Conservation (phyloP, 2,797 vertebrate genomes). For the Psittacula derbiana region DNA sequence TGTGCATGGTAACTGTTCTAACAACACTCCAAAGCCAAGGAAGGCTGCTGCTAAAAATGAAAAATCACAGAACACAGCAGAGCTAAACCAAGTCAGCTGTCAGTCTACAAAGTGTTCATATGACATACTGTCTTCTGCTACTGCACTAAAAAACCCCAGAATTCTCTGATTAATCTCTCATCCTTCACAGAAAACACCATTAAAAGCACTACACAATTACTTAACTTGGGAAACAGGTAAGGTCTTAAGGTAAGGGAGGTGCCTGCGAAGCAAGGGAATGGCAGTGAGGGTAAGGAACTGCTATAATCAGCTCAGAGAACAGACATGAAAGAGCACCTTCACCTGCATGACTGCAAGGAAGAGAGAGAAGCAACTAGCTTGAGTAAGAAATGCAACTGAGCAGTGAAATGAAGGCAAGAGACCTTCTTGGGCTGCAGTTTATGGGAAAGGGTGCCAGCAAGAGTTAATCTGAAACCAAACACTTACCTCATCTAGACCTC, state of each 20-base stretch:
- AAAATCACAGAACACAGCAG: background rate
- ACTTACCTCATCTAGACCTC: background rate
- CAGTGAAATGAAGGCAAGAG: background rate
- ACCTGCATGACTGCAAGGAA: background rate
- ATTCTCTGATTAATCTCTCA: background rate
- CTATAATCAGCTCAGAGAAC: background rate
- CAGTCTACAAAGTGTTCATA: background rate
- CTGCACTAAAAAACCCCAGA: background rate
- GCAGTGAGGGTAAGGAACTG: background rate
- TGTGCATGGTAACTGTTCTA: conserved; percentile 3
- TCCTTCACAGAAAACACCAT: background rate
- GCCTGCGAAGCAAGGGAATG: background rate
- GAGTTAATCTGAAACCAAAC: background rate
- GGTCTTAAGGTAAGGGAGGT: background rate
- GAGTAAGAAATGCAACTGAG: background rate
- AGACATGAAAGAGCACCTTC: background rate
- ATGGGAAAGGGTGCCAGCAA: background rate
- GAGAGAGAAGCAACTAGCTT: background rate
- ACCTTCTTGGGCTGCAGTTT: background rate
- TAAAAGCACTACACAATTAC: background rate
- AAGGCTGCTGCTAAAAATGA: background rate
- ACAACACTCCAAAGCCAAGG: background rate
- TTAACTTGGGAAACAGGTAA: background rate
- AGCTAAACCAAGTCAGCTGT: background rate
- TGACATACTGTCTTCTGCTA: background rate